Evolutionary conservation across 1,140 invertebrate genomes (phyloP), one percentile per base, ranked within the genome.

Genomic region (Zaprionus capensis): DNA sequence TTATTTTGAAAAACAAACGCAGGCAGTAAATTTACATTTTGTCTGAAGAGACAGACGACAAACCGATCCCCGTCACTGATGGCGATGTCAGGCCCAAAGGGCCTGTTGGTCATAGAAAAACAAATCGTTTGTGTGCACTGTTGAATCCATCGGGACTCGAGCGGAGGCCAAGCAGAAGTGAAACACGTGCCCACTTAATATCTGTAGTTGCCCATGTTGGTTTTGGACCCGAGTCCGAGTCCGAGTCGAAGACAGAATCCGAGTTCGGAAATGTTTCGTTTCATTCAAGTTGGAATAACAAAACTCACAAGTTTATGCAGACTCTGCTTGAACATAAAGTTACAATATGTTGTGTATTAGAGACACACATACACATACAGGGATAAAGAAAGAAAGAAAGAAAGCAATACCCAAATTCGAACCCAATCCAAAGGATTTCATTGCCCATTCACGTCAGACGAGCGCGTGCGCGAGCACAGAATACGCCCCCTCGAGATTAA

Each of bases 181-280:
- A 65, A 88, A 90, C 85, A 90, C 85, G 85, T 88, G 85, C 85
- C 85, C 85, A 88, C 85, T 88, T 88, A 84, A 83, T 88, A 88
- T 38, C 36, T 57, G 22, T 57, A 57, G 64, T 38, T 56, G 64
- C n/a, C 22, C 58, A 61, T 61, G 58, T 67, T 85, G 44, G 81
- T 78, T 81, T 78, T 56, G 38, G 67, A 64, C 55, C 62, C 20
- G 46, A 20, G 38, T n/a, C 4, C 14, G 57, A 38, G 57, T 31
- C 9, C 0, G 31, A 31, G 31, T 34, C 31, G 9, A 34, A 46
- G 41, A 17, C n/a, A 7, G 15, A 20, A 46, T 44, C n/a, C 41
- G 41, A 17, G 28, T 36, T 38, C 66, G 67, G 62, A 36, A 67
- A 75, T 20, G 20, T 22, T 73, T 76, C 77, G n/a, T 26, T 69